Percentiles rank a stretch among this genome's conserved stretches.
Evolutionary conservation across 2,888 invertebrate species (phyloP).

Genomic region (Ormyrus nitidulus): DNA sequence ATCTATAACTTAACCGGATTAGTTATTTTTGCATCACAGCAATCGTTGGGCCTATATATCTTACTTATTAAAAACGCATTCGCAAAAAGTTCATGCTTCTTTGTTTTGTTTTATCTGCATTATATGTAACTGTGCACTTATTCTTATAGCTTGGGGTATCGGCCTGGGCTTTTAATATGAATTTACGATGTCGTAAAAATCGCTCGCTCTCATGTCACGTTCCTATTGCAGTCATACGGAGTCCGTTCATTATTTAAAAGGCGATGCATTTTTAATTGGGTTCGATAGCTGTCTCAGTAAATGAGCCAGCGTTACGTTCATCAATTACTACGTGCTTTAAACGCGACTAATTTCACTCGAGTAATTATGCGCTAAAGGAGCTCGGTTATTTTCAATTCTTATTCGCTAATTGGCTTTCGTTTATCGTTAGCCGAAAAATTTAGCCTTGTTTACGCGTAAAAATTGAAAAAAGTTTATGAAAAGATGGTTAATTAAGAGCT

Average conservation of each 20-base stretch:
- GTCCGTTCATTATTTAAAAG: neutral
- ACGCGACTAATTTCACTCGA: neutral
- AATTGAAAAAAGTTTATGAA: too few species aligned
- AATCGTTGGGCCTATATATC: constrained; percentile 3
- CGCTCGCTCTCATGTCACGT: neutral
- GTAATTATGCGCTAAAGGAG: too few species aligned
- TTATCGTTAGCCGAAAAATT: too few species aligned
- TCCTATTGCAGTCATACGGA: neutral
- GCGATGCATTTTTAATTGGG: constrained; percentile 3
- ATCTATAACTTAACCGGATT: constrained; percentile 16
- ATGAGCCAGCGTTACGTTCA: neutral
- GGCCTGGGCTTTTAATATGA: neutral
- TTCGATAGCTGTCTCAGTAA: neutral
- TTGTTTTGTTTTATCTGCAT: neutral
- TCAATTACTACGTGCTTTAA: neutral
- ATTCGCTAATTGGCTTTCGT: too few species aligned
- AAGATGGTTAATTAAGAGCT: too few species aligned
- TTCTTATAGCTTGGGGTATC: constrained; percentile 8
- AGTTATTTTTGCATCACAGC: constrained; percentile 7
- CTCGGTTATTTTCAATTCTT: too few species aligned
- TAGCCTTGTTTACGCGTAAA: too few species aligned
- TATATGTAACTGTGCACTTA: constrained; percentile 17
- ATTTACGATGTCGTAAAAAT: constrained; percentile 15
- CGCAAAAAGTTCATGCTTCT: constrained; percentile 29
- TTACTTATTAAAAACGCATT: constrained; percentile 32